Conservation (phyloP, 1,140 invertebrate species). For the Drosophila pseudoobscura region DNA sequence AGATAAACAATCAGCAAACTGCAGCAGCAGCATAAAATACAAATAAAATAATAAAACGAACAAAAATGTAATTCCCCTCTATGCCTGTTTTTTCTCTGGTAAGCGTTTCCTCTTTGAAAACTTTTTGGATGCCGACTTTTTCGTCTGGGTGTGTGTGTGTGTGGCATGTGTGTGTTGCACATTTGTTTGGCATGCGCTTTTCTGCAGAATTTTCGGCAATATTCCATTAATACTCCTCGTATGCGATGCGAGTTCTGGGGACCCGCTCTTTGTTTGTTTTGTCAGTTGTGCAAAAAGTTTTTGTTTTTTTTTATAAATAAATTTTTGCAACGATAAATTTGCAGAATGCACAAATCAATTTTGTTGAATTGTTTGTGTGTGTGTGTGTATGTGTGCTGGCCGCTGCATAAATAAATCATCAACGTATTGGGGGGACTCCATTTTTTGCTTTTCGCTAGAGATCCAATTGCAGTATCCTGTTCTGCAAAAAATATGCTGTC, state of each 20-base stretch:
- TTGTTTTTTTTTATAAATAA: constrained; percentile 66
- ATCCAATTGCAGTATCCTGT: constrained; percentile 44
- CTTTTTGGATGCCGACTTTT: constrained; percentile 65
- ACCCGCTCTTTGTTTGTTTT: constrained; percentile 58
- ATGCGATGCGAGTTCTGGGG: not conserved
- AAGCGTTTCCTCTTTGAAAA: constrained; percentile 49
- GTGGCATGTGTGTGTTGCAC: constrained; percentile 30
- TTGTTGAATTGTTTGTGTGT: constrained; percentile 30
- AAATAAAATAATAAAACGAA: constrained; percentile 47
- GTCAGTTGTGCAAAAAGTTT: constrained; percentile 44
- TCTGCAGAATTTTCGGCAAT: constrained; percentile 78
- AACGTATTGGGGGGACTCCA: constrained; percentile 49
- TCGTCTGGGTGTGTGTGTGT: constrained; percentile 34
- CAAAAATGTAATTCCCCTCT: constrained; percentile 42
- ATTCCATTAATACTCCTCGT: constrained; percentile 73
- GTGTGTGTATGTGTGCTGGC: constrained; percentile 17
- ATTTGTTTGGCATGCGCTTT: constrained; percentile 69
- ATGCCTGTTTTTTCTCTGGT: constrained; percentile 11
- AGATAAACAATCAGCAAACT: constrained; percentile 69
- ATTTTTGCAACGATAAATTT: constrained; percentile 49
- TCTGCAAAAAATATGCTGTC: constrained; percentile 24
- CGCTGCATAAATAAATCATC: constrained; percentile 75
- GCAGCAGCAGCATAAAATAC: constrained; percentile 69
- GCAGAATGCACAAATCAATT: constrained; percentile 67
- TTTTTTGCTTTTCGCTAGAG: constrained; percentile 6